Percentiles rank a stretch among this genome's conserved stretches.
These are phyloP conservation scores for Indicator indicator DNA, from an alignment of 2,113 vertebrate species.

Conservation along the genomic window DNA sequence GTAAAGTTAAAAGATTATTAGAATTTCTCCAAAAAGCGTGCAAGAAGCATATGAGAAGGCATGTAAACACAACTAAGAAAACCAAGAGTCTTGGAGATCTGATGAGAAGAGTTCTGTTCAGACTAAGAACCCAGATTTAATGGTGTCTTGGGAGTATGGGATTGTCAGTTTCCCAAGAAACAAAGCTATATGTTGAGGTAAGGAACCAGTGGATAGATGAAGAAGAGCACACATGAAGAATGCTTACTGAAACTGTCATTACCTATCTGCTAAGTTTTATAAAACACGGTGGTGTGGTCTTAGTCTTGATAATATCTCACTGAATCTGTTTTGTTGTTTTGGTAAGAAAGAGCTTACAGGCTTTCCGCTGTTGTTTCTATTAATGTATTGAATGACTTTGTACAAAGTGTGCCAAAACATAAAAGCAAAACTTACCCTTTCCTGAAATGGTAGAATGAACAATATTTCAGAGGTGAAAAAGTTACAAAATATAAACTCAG, in stretches of 20 bases:
- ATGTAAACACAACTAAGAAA: not conserved
- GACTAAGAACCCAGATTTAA: not conserved
- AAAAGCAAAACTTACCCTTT: conserved; percentile 7
- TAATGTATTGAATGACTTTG: not conserved
- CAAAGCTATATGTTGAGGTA: not conserved
- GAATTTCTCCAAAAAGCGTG: not conserved
- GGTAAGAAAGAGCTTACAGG: not conserved
- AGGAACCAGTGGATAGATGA: not conserved
- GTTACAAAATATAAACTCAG: not conserved
- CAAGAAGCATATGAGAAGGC: not conserved
- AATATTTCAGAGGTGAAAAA: not conserved
- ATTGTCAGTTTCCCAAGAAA: not conserved
- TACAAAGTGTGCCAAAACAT: not conserved
- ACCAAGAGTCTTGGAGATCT: not conserved
- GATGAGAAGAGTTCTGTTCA: not conserved
- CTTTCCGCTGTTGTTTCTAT: not conserved
- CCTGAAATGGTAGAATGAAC: conserved; percentile 9
- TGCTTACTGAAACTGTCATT: not conserved
- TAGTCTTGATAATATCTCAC: not conserved
- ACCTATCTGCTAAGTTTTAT: not conserved
- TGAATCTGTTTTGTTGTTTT: not conserved
- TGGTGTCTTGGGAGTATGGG: not conserved
- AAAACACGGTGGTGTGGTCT: not conserved
- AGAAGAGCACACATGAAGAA: not conserved
- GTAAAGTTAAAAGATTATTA: not conserved